These are phyloP conservation scores for Drosophila merina DNA, from an alignment of 2,888 invertebrate genomes.

Conservation along the genomic window DNA sequence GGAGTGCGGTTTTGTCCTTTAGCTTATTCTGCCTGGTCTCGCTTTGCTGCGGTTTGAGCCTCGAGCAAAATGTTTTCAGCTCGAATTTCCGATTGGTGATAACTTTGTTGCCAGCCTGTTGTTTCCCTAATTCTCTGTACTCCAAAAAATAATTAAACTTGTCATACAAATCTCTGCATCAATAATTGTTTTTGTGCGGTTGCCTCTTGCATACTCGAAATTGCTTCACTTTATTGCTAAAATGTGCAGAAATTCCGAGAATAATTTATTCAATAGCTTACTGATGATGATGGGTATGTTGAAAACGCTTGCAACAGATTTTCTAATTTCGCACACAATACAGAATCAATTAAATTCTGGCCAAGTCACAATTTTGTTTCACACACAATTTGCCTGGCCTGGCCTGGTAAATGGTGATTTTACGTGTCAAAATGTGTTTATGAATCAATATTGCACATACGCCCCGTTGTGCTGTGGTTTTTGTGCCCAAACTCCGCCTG, in stretches of 20 bases:
- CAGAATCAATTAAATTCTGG: slow-evolving; percentile 64
- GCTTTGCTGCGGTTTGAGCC: slow-evolving; percentile 29
- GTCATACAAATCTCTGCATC: slow-evolving; percentile 48
- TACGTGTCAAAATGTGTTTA: slow-evolving; percentile 36
- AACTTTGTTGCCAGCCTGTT: slow-evolving; percentile 1
- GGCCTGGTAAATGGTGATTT: slow-evolving; percentile 1
- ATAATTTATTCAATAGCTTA: slow-evolving; percentile 57
- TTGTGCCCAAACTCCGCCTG: slow-evolving; percentile 2
- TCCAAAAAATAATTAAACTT: slow-evolving; percentile 59
- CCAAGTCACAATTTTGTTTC: slow-evolving; percentile 26
- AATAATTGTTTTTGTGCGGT: slow-evolving; percentile 39
- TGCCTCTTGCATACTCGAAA: slow-evolving; percentile 7
- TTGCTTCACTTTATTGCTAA: slow-evolving; percentile 37
- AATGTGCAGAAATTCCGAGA: slow-evolving; percentile 25
- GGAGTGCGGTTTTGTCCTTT: slow-evolving; percentile 51
- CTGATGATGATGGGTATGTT: slow-evolving; percentile 48
- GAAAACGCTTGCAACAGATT: slow-evolving; percentile 34
- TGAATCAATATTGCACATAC: slow-evolving; percentile 48
- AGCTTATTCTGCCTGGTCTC: slow-evolving; percentile 32
- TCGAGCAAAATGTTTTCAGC: slow-evolving; percentile 43
- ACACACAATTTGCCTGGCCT: slow-evolving; percentile 1
- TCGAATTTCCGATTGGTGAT: slow-evolving; percentile 39
- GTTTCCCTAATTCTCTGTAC: neutral
- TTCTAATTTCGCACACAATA: slow-evolving; percentile 44
- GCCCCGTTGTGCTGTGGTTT: slow-evolving; percentile 29